Evolutionary conservation across 2,113 vertebrate species (phyloP).

Genomic region (Barnardius zonarius): DNA sequence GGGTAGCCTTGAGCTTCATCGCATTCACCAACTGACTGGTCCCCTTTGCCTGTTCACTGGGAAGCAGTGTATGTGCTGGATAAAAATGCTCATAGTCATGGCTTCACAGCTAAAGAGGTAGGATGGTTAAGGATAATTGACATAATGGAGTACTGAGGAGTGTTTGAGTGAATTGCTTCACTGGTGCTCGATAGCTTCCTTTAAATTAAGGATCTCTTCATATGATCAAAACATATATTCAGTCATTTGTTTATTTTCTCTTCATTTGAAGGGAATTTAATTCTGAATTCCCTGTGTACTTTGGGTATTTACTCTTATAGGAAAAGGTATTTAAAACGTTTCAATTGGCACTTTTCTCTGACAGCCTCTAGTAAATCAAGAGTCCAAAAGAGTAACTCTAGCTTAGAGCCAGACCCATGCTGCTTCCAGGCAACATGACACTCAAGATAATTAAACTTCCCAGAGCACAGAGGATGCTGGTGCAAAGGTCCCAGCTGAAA

Average conservation of each 20-base stretch:
- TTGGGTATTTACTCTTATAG: neutral
- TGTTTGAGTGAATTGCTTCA: neutral
- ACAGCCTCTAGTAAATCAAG: neutral
- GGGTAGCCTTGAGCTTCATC: neutral
- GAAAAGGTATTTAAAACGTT: neutral
- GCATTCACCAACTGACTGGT: neutral
- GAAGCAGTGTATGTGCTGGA: neutral
- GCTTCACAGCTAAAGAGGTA: neutral
- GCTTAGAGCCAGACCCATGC: neutral
- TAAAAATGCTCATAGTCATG: neutral
- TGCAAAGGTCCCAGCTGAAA: neutral
- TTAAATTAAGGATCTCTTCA: conserved; percentile 31
- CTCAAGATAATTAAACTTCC: neutral
- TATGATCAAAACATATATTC: conserved; percentile 8
- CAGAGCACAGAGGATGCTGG: neutral
- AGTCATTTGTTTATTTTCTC: conserved; percentile 22
- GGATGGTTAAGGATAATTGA: neutral
- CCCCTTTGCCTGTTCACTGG: neutral
- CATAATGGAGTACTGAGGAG: neutral
- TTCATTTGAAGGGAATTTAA: conserved; percentile 32
- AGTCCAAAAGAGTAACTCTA: neutral
- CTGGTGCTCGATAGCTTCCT: neutral
- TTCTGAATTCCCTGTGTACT: conserved; percentile 6
- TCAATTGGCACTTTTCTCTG: neutral
- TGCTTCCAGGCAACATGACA: neutral